Conservation (phyloP, 2,113 vertebrate species). For the Myrmophylax atrothorax region DNA sequence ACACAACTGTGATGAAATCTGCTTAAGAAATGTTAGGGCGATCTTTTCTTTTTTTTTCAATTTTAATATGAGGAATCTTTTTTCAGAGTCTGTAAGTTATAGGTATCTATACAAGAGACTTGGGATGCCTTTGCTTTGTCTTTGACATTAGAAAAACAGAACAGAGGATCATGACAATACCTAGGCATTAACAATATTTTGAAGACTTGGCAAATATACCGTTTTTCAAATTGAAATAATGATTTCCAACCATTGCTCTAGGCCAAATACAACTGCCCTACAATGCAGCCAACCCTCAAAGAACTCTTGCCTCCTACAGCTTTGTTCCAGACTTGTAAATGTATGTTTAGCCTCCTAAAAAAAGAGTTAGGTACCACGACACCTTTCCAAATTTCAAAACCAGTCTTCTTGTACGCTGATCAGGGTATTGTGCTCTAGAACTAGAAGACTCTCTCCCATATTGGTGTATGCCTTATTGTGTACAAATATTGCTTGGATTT, state of each 20-base stretch:
- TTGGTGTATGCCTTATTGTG: rapidly evolving
- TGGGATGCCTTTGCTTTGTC: neutral
- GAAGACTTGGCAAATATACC: neutral
- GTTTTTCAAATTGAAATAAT: neutral
- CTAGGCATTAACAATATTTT: neutral
- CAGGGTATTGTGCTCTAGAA: neutral
- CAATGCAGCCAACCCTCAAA: neutral
- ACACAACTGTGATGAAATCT: neutral
- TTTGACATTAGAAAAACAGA: neutral
- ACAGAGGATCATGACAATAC: neutral
- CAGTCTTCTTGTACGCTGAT: neutral
- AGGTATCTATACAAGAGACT: neutral
- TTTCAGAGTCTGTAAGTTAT: neutral
- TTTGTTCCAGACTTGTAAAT: neutral
- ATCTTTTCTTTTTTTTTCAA: neutral
- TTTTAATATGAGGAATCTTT: neutral
- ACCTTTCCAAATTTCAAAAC: neutral
- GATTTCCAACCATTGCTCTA: neutral
- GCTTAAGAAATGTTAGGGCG: neutral
- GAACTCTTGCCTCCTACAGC: neutral
- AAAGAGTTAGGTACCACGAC: neutral
- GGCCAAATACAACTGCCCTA: neutral
- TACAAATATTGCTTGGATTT: neutral
- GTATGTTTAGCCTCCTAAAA: neutral
- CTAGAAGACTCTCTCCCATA: neutral